Evolutionary conservation across 2,888 invertebrate species (phyloP), one percentile per base, ranked within the genome.

Genomic region (Trypoxylon attenuatum): DNA sequence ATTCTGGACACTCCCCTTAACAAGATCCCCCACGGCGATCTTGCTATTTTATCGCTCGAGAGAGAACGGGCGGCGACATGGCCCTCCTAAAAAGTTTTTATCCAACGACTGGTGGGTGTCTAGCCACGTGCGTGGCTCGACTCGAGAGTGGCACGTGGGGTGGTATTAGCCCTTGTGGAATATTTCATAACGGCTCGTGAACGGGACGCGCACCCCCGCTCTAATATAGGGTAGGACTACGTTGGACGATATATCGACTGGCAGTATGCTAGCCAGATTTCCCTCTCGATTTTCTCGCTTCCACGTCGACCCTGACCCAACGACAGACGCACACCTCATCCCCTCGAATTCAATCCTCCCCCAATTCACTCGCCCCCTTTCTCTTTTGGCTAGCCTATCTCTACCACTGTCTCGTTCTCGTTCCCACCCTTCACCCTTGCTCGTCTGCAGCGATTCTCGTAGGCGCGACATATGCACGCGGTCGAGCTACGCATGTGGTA

Each of bases 241-340:
- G 43, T 52, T 61, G 68, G 58, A 53, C 70, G 54, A 73, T 65
- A 65, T 71, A 71, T 75, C 76, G 73, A 69, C 73, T 66, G 55
- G 33, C 57, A 25, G 54, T 51, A 6, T 33, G 2, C 25, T 25
- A 50, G 69, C 72, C 63, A 60, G 73, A 75, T 75, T 73, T 73
- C 71, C 69, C 75, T 69, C 68, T 73, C 71, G 66, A 71, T 75
- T 69, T 69, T 67, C 74, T 61, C 65, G 47, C 51, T 55, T 27
- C 19, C 46, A 18, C 65, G 59, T 57, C 70, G 75, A 67, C 69
- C 71, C 69, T 74, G 74, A 74, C 74, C 74, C 67, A 75, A 74
- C 74, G 66, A 63, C 62, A 61, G 59, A 59, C 55, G 41, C 52
- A 52, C 49, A 55, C 43, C 43, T 56, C 58, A 43, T 55, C 25